These are phyloP conservation scores for Clivina fossor DNA, from an alignment of 2,888 invertebrate genomes.

Conservation along the genomic window DNA sequence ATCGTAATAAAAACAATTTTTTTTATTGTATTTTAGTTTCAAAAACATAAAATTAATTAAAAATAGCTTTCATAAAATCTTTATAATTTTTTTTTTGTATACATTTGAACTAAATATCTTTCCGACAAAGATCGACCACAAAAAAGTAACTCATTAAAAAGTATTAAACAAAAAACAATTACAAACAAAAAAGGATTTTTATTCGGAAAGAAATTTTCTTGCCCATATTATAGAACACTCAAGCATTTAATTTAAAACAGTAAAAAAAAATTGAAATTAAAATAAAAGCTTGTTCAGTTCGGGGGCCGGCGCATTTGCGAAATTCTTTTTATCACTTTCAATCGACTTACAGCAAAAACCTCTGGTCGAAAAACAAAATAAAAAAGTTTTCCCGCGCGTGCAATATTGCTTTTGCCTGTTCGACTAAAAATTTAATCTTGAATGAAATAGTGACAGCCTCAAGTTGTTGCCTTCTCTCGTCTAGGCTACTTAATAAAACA, in stretches of 20 bases:
- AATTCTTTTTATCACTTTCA: background rate
- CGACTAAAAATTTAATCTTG: slow-evolving; percentile 9
- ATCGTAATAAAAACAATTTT: too few relatives aligned
- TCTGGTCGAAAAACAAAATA: background rate
- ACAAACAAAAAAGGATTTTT: background rate
- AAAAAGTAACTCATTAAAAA: too few relatives aligned
- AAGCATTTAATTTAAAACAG: background rate
- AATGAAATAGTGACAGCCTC: slow-evolving; percentile 9
- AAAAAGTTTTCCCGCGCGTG: background rate
- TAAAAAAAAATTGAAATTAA: slow-evolving; percentile 10
- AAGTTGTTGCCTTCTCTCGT: slow-evolving; percentile 1
- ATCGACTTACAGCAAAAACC: background rate
- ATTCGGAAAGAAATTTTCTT: background rate
- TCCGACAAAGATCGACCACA: too few relatives aligned
- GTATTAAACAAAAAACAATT: too few relatives aligned
- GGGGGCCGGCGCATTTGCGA: too few relatives aligned
- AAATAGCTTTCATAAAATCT: too few relatives aligned
- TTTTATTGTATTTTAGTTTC: too few relatives aligned
- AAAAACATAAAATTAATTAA: too few relatives aligned
- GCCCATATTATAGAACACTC: slow-evolving; percentile 3
- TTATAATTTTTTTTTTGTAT: too few relatives aligned
- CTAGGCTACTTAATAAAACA: slow-evolving; percentile 27
- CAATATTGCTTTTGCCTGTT: background rate
- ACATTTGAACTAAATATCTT: too few relatives aligned
- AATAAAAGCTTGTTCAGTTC: too few relatives aligned